Percentiles rank a stretch among this genome's conserved stretches.
These are phyloP conservation scores for Norana najaformis DNA, from an alignment of 2,888 invertebrate genomes.

Conservation along the genomic window DNA sequence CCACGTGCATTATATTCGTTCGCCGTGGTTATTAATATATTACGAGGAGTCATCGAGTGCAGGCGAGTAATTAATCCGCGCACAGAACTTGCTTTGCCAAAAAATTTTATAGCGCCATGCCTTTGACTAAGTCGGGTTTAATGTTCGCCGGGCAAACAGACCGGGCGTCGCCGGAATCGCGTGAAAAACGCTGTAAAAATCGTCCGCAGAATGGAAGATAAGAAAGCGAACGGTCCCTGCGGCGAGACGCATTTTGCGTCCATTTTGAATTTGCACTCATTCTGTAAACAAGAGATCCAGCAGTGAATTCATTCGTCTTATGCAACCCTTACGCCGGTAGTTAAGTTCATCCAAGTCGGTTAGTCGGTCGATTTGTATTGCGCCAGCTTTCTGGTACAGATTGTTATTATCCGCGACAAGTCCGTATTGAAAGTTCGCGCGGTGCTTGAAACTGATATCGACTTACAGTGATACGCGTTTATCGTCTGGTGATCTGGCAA, in stretches of 20 bases:
- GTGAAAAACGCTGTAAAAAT: conserved; percentile 24
- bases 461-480: background rate
- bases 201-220: conserved; percentile 18
- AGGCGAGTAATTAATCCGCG: conserved; percentile 22
- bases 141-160: conserved; percentile 24
- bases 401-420: conserved; percentile 5
- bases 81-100: background rate
- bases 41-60: conserved; percentile 23
- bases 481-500: background rate
- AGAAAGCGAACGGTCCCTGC: background rate
- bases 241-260: conserved; percentile 6
- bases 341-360: background rate
- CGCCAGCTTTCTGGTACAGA: background rate
- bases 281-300: conserved; percentile 26
- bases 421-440: background rate
- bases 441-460: background rate
- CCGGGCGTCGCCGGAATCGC: background rate
- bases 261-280: conserved; percentile 14
- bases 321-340: background rate
- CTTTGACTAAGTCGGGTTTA: conserved; percentile 25
- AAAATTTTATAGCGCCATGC: conserved; percentile 22
- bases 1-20: background rate
- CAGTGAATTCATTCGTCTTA: background rate
- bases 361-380: background rate
- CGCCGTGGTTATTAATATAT: conserved; percentile 21